A percentile compares a stretch with the other conserved stretches of the same genome.
Evolutionary conservation across 1,140 invertebrate species (phyloP).

Genomic region (Periplaneta americana): DNA sequence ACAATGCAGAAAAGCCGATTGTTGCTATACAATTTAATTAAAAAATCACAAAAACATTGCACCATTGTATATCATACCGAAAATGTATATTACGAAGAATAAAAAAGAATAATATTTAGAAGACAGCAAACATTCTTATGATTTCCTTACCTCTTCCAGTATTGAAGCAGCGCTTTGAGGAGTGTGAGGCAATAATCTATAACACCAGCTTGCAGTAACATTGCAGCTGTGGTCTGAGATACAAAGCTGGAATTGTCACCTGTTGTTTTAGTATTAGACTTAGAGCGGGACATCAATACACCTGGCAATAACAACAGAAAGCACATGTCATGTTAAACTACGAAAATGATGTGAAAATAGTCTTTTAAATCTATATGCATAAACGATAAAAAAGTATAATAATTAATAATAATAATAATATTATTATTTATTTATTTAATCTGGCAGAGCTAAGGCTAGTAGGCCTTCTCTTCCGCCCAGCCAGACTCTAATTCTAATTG

Average conservation of each 20-base stretch:
- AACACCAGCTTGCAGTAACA: slow-evolving; percentile 69
- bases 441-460: too few species aligned
- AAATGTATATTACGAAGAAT: too few species aligned
- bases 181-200: slow-evolving; percentile 79
- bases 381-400: background rate
- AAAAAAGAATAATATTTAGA: too few species aligned
- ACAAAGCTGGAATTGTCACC: slow-evolving; percentile 62
- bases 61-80: too few species aligned
- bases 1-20: too few species aligned
- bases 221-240: slow-evolving; percentile 67
- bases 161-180: slow-evolving; percentile 71
- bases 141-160: slow-evolving; percentile 62
- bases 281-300: slow-evolving; percentile 73
- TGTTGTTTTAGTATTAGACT: slow-evolving; percentile 48
- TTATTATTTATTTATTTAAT: too few species aligned
- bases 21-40: too few species aligned
- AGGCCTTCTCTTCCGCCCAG: too few species aligned
- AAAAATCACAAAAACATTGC: too few species aligned
- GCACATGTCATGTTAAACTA: background rate
- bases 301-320: slow-evolving; percentile 36
- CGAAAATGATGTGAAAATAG: too few species aligned
- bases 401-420: background rate
- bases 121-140: background rate
- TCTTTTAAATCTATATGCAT: background rate
- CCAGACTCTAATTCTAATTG: too few species aligned